Evolutionary conservation across 2,888 invertebrate species (phyloP), one percentile per base, ranked within the genome.

Genomic region (Hypsopygia costalis): DNA sequence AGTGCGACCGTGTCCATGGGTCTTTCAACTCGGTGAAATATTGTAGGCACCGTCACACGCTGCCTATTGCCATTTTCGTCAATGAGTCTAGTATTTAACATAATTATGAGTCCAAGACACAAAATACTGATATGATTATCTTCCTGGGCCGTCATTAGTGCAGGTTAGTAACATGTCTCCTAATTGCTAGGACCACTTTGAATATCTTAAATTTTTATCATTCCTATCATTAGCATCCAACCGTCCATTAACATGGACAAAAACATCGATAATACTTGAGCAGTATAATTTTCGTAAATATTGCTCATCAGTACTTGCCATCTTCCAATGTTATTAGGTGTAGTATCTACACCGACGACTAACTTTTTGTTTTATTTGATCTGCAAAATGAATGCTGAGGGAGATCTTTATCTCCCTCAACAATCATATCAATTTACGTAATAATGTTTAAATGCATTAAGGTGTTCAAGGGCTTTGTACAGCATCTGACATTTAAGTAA

Each of bases 11-110:
- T 35, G 46, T 43, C 40, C 46, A 48, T 56, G 43, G 52, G 59
- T 65, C 56, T 59, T 62, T 63, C 53, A 64, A 60, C 65, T 63
- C 51, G 7, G 30, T 34, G 40, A 37, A 47, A 51, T 46, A 41
- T 40, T 44, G 37, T 44, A 8, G 2, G n/a, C 25, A 5, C n/a
- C 7, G 5, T 25, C 25, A 16, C 2, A 16, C 16, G 4, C 4
- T 4, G 16, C 16, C 16, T 16, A 16, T 16, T 16, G 16, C 16
- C 4, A 4, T 16, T 16, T 16, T 16, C 16, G 4, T 16, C 16
- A 16, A 16, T 16, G 16, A 16, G n/a, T n/a, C n/a, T n/a, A n/a
- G n/a, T n/a, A n/a, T n/a, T n/a, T n/a, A n/a, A n/a, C n/a, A n/a
- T n/a, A n/a, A n/a, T n/a, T n/a, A n/a, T n/a, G n/a, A n/a, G n/a